A percentile compares a stretch with the other conserved stretches of the same genome.
phyloP scores from a whole-genome alignment of 2,888 invertebrate species.

The Bellardia pandia region DNA sequence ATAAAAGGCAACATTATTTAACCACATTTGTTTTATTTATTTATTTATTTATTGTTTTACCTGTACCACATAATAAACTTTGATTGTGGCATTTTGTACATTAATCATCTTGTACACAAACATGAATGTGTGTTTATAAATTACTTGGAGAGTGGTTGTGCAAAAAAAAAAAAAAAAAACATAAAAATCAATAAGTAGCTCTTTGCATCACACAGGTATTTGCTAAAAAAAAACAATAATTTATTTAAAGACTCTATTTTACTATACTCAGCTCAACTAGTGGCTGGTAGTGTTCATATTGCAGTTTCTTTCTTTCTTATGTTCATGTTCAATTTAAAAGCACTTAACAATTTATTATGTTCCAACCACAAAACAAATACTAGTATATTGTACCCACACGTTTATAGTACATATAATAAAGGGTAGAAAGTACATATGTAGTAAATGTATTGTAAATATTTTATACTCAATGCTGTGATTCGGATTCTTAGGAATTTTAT shows the following conservation, averaged over 20 bases:
- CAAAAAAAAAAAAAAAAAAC: not conserved
- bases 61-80: not conserved
- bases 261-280: not conserved
- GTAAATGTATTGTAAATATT: not conserved
- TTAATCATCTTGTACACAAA: not conserved
- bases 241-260: constrained; percentile 10
- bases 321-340: constrained; percentile 62
- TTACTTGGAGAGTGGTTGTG: no score
- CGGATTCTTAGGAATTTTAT: not conserved
- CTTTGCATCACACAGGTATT: not conserved
- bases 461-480: not conserved
- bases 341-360: constrained; percentile 53
- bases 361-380: constrained; percentile 33
- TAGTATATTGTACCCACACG: not conserved
- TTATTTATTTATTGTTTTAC: not conserved
- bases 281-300: not conserved
- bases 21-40: not conserved
- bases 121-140: no score
- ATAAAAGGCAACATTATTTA: not conserved
- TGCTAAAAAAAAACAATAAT: constrained; percentile 8
- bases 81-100: not conserved
- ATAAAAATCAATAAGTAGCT: constrained; percentile 33
- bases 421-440: no score
- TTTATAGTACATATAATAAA: not conserved
- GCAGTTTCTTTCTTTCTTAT: not conserved